Conservation (phyloP, 2,888 invertebrate genomes). For the Cistogaster globosa region DNA sequence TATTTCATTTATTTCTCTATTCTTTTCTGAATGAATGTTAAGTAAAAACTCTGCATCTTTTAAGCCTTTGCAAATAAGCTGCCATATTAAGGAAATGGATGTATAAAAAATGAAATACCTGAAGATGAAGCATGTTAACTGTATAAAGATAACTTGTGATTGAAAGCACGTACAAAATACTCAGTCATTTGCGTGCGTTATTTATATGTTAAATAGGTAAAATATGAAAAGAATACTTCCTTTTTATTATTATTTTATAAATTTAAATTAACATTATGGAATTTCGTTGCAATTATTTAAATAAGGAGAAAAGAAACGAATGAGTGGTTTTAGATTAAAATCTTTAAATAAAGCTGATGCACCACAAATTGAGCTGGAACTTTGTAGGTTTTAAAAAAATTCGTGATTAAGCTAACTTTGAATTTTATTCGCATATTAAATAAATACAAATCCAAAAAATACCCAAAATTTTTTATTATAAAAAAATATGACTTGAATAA, state of each 20-base stretch:
- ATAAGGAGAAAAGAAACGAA: no score
- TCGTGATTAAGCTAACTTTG: no score
- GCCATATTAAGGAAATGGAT: constrained; percentile 9
- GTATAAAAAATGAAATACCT: constrained; percentile 1
- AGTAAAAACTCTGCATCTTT: constrained; percentile 9
- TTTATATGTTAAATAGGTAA: background rate
- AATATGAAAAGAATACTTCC: background rate
- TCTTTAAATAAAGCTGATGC: no score
- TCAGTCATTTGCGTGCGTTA: constrained; percentile 8
- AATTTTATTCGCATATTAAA: no score
- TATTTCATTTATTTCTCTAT: background rate
- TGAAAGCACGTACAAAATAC: constrained; percentile 31
- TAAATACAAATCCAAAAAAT: no score
- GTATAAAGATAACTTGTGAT: constrained; percentile 38
- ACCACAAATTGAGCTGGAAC: no score
- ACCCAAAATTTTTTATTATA: no score
- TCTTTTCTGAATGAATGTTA: background rate
- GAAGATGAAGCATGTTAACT: constrained; percentile 23
- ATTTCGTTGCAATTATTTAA: no score
- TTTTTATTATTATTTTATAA: background rate
- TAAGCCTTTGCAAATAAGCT: constrained; percentile 18
- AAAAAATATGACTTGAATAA: no score
- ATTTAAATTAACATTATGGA: no score
- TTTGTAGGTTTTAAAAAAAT: no score
- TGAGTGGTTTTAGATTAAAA: no score